phyloP scores from a whole-genome alignment of 2,113 vertebrate species.

The Myiagra hebetior region DNA sequence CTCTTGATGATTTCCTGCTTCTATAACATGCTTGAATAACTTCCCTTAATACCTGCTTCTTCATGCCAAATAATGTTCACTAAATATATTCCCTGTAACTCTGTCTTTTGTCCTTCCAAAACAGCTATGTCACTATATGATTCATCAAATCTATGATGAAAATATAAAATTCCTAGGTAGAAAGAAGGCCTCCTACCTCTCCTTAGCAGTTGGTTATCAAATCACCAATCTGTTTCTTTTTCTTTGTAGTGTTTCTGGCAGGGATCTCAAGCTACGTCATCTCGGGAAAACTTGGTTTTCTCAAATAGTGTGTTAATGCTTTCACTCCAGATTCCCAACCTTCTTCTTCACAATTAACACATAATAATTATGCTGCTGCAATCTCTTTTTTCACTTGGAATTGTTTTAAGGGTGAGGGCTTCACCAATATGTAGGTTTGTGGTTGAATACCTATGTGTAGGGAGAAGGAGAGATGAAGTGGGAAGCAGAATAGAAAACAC shows the following conservation, averaged over 20 bases:
- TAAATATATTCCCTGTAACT: not conserved
- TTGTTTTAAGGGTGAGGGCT: not conserved
- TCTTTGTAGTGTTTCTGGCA: not conserved
- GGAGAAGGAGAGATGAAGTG: not conserved
- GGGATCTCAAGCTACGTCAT: not conserved
- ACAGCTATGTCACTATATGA: slow-evolving; percentile 2
- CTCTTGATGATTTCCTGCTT: not conserved
- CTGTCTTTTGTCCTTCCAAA: slow-evolving; percentile 7
- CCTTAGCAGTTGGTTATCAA: slow-evolving; percentile 7
- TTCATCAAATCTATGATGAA: slow-evolving; percentile 14
- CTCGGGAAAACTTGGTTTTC: not conserved
- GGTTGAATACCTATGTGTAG: not conserved
- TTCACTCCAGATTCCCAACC: not conserved
- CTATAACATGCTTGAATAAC: not conserved
- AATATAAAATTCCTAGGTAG: not conserved
- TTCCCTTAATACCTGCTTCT: not conserved
- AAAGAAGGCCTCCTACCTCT: not conserved
- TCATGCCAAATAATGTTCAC: not conserved
- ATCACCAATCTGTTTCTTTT: slow-evolving; percentile 28
- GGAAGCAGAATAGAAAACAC: slow-evolving; percentile 1
- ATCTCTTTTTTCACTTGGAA: not conserved
- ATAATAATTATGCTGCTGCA: not conserved
- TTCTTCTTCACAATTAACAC: not conserved
- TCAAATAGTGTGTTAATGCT: not conserved
- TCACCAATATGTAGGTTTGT: not conserved